Evolutionary conservation across 2,113 vertebrate genomes (phyloP), one percentile per base, ranked within the genome.

Genomic region (Nansenia antarctica): DNA sequence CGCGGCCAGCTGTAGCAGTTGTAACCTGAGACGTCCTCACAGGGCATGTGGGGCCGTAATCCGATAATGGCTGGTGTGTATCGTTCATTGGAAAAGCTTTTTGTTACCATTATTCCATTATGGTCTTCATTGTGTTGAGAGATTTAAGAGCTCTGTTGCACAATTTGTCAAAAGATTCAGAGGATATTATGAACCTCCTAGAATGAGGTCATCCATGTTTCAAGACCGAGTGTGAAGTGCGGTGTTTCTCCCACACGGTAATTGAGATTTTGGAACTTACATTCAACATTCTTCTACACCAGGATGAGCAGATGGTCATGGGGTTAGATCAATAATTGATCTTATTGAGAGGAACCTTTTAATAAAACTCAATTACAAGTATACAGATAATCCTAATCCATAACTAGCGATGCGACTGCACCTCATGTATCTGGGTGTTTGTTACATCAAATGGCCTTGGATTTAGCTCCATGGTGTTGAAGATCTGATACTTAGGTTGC

Each of bases 11-110:
- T 73, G 59, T 67, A 78, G 69, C 39, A 74, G 26, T 63, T 82
- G 76, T 76, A 83, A 70, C 72, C 29, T 9, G 63, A 80, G 77
- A 70, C 58, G 22, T n/a, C 11, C 20, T 27, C 37, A 58, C 26
- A n/a, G 69, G 76, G 34, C 24, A 73, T 65, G 66, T 78, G 65
- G 68, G 1, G 14, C 63, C 69, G 35, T 76, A 68, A 76, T 79
- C 26, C 3, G 39, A 78, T 81, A 72, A 70, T 8, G 55, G 14
- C 55, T 58, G 27, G 29, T n/a, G 24, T 31, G 55, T 30, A 30
- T 3, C 9, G 72, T 53, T 72, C 35, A 24, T 58, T 32, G 55
- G 31, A 27, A 59, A 31, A n/a, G 45, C 63, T 66, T 52, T 69
- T 66, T 78, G 72, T 78, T 81, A 62, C 62, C 27, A 12, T 11